Evolutionary conservation across 2,797 vertebrate genomes (phyloP), one percentile per base, ranked within the genome.

Genomic region (Alosa sapidissima): DNA sequence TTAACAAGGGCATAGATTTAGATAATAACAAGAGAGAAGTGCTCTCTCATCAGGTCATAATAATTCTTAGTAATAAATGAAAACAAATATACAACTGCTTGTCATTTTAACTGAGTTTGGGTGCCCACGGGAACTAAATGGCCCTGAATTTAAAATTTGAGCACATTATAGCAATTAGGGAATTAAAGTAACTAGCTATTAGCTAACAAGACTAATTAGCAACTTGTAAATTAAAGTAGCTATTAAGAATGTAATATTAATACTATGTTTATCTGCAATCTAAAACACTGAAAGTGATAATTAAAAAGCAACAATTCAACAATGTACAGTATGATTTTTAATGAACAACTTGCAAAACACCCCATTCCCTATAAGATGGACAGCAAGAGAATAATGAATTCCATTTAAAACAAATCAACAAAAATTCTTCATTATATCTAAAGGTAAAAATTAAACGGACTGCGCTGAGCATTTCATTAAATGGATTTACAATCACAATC

Each of bases 311-410:
- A 78, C 72, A 78, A 78, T 47, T 78, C 16, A 41, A 65, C n/a
- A 65, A 21, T 78, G 16, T 47, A 16, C 13, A 41, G 45, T 78
- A 78, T 47, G 72, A 78, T 47, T 47, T 78, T 78, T 78, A 78
- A 78, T 78, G 72, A 78, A 78, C 72, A 78, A 78, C 72, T 47
- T 78, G 72, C 72, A 78, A 78, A 78, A 78, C 72, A 78, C 72
- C 72, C 72, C 72, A 78, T 78, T 45, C 41, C 72, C 72, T 41
- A 47, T 78, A 78, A 45, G 72, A 47, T 78, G 72, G 41, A 78
- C 41, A 78, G 72, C 72, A 78, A 78, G 41, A 78, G 14, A 75
- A 41, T 78, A 8, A 47, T 45, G 36, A 47, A n/a, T 78, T 78
- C 45, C 21, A 65, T 65, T 65, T 65, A 65, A 65, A 65, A 41